A percentile compares a stretch with the other conserved stretches of the same genome.
Conservation (phyloP, 2,113 vertebrate genomes). For the Donacobius atricapilla region DNA sequence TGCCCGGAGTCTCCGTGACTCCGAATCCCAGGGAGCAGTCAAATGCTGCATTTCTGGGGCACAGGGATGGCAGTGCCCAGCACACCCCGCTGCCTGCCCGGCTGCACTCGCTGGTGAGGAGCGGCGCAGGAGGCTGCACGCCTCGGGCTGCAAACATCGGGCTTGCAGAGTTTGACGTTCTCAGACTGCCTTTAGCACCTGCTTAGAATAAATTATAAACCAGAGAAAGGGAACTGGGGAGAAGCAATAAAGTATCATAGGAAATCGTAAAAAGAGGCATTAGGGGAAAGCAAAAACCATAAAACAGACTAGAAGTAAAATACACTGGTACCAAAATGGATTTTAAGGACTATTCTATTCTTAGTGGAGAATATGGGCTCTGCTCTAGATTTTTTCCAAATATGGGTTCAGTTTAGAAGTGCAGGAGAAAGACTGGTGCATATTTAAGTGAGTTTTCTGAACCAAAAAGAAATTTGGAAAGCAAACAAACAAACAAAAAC, state of each 20-base stretch:
- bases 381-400: neutral
- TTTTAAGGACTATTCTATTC: neutral
- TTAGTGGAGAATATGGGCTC: neutral
- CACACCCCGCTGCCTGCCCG: neutral
- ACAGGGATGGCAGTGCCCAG: neutral
- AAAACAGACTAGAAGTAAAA: neutral
- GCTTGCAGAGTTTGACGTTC: neutral
- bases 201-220: neutral
- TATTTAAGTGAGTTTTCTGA: neutral
- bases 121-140: neutral
- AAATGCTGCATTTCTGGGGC: neutral
- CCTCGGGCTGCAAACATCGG: accelerated
- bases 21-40: neutral
- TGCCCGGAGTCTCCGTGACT: neutral
- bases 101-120: neutral
- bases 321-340: neutral
- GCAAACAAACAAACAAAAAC: no score
- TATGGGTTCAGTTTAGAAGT: neutral
- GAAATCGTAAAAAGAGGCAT: neutral
- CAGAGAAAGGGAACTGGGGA: neutral
- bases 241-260: neutral
- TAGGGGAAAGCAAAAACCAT: neutral
- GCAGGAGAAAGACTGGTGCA: neutral
- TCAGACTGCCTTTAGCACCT: neutral
- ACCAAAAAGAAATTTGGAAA: neutral